Base-by-base conservation (phyloP, 2,797 vertebrate genomes). In the Gallinago nigripennis region DNA sequence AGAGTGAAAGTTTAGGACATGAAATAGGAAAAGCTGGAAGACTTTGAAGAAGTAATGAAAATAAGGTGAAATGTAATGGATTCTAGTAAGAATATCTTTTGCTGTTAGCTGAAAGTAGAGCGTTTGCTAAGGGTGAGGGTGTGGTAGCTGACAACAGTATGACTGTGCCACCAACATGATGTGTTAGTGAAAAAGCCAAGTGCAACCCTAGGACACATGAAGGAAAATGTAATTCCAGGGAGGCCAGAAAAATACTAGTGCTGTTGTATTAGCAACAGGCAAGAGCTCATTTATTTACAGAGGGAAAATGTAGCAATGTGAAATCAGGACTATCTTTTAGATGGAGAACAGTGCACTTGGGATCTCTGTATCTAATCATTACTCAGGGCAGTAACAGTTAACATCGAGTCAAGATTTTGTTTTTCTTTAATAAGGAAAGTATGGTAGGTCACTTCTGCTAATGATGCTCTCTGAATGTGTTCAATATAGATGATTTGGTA, bases 301-400 rank as follows among this genome's bases (percentile, higher is more conserved):
- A 66, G 56, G 58, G 4, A 53, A 82, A 81, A 76, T 5, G 50
- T 18, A 48, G 81, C 27, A 13, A 12, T 35, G 76, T 30, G 89
- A 63, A 57, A 46, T 54, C 39, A 30, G 79, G 57, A 43, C 31
- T 24, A 0, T 66, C 39, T 41, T 45, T 28, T 7, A 33, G 60
- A 4, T 8, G 3, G 41, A 82, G 66, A 66, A 11, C 8, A 6
- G 43, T 18, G 48, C 58, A 9, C 28, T 2, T 8, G 57, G 17
- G 6, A 68, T 81, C 57, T 45, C 86, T 43, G 16, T 12, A 8
- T 50, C n/a, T 48, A 19, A 39, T 82, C 65, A 7, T 57, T 37
- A 33, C 84, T 87, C 17, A 15, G 60, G 61, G 48, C 88, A 64
- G 39, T 30, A 68, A 51, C 70, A 90, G 94, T 94, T 96, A 90